These are phyloP conservation scores for Rhinatrema bivittatum DNA, from an alignment of 2,797 vertebrate genomes.

Conservation along the genomic window DNA sequence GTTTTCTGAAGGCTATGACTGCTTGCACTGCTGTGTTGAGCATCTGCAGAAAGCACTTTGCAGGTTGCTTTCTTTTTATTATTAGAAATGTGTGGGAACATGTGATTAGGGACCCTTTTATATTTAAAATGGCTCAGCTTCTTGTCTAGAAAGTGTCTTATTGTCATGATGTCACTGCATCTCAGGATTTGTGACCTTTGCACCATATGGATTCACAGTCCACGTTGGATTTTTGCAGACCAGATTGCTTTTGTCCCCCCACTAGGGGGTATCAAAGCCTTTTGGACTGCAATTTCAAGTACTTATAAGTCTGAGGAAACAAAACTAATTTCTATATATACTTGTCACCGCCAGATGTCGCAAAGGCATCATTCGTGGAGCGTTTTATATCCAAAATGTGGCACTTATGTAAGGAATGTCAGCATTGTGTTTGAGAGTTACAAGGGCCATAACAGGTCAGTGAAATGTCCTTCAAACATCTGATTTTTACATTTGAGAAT, in stretches of 20 bases:
- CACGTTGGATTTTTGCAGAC: slow-evolving; percentile 58
- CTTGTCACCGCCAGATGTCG: slow-evolving; percentile 94
- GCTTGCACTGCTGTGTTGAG: slow-evolving; percentile 29
- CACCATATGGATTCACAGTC: slow-evolving; percentile 85
- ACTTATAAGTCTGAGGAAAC: slow-evolving; percentile 54
- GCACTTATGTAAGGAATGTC: slow-evolving; percentile 82
- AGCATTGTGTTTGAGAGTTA: slow-evolving; percentile 64
- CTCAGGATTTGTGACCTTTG: slow-evolving; percentile 96
- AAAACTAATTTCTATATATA: slow-evolving; percentile 69
- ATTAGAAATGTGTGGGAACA: slow-evolving; percentile 89
- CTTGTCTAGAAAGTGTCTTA: slow-evolving; percentile 89
- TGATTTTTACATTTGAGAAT: slow-evolving; percentile 92
- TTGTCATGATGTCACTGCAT: slow-evolving; percentile 96
- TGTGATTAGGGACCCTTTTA: slow-evolving; percentile 82
- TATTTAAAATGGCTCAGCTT: slow-evolving; percentile 86
- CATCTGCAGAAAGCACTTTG: slow-evolving; percentile 34
- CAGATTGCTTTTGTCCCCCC: slow-evolving; percentile 81
- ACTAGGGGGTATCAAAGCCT: slow-evolving; percentile 91
- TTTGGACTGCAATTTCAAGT: slow-evolving; percentile 72
- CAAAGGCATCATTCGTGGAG: slow-evolving; percentile 90
- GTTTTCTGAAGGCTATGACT: slow-evolving; percentile 39
- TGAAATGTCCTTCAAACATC: slow-evolving; percentile 95
- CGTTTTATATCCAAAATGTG: slow-evolving; percentile 73
- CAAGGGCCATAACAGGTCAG: slow-evolving; percentile 91
- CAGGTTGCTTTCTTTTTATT: slow-evolving; percentile 45